phyloP scores from a whole-genome alignment of 2,797 vertebrate species.

The Parauchenoglanis ngamensis region DNA sequence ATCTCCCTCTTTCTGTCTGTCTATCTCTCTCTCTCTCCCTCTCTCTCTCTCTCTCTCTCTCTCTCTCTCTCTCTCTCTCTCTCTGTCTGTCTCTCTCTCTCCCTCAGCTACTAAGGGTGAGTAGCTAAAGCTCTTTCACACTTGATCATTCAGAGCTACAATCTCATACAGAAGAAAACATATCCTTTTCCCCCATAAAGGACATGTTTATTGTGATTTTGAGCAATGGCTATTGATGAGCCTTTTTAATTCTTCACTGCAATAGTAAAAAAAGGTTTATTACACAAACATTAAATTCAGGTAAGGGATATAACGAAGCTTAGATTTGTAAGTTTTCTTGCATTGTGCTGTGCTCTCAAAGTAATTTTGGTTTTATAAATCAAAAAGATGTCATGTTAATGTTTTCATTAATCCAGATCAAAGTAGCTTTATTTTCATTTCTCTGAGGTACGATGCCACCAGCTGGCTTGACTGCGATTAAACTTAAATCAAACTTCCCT shows the following conservation, averaged over 20 bases:
- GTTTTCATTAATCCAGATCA: not conserved
- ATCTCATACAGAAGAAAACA: not conserved
- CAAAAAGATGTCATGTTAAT: slow-evolving; percentile 14
- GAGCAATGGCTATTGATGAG: not conserved
- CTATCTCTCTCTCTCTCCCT: too few relatives aligned
- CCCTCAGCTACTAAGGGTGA: not conserved
- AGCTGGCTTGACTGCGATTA: not conserved
- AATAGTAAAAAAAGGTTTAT: not conserved
- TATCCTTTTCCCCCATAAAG: not conserved
- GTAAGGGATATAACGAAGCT: not conserved
- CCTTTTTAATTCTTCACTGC: not conserved
- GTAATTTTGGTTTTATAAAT: slow-evolving; percentile 28
- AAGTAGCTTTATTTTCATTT: not conserved
- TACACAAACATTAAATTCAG: not conserved
- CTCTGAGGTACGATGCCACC: not conserved
- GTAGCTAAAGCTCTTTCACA: not conserved
- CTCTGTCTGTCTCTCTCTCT: not conserved
- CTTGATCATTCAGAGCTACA: not conserved
- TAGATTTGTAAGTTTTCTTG: slow-evolving; percentile 21
- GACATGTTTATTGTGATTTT: not conserved
- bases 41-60: too few relatives aligned
- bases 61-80: too few relatives aligned
- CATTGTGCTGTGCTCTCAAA: slow-evolving; percentile 35
- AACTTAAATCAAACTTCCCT: too few relatives aligned
- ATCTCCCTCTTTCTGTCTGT: too few relatives aligned